phyloP scores from a whole-genome alignment of 2,888 invertebrate species.

The Hesperia comma region DNA sequence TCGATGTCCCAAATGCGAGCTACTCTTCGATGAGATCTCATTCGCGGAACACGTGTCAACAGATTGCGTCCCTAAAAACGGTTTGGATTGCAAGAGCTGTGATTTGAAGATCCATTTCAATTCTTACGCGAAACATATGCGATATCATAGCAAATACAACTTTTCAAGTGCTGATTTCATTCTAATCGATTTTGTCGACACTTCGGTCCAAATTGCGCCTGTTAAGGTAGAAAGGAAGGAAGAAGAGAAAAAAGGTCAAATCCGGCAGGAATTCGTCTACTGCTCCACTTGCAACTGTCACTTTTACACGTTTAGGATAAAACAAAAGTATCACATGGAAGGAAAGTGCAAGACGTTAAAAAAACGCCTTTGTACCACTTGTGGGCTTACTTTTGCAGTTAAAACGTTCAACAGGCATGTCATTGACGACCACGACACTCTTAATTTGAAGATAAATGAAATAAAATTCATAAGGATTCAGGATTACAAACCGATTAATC shows the following conservation, averaged over 20 bases:
- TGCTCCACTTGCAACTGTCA: neutral
- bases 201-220: neutral
- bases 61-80: slow-evolving; percentile 24
- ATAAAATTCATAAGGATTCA: slow-evolving; percentile 46
- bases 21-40: slow-evolving; percentile 51
- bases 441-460: slow-evolving; percentile 47
- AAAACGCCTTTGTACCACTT: slow-evolving; percentile 48
- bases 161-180: slow-evolving; percentile 13
- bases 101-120: slow-evolving; percentile 41
- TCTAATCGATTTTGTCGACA: slow-evolving; percentile 10
- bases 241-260: slow-evolving; percentile 9
- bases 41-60: slow-evolving; percentile 48
- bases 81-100: slow-evolving; percentile 48
- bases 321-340: neutral
- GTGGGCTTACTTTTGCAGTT: slow-evolving; percentile 49
- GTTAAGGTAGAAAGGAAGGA: no score
- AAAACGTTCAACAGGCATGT: slow-evolving; percentile 40
- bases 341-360: neutral
- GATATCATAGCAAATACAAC: slow-evolving; percentile 40
- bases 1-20: slow-evolving; percentile 52
- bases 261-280: neutral
- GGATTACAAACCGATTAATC: slow-evolving; percentile 41
- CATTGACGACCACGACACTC: slow-evolving; percentile 37
- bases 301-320: neutral
- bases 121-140: slow-evolving; percentile 40